Conservation (phyloP, 2,888 invertebrate species). For the Vanessa cardui region DNA sequence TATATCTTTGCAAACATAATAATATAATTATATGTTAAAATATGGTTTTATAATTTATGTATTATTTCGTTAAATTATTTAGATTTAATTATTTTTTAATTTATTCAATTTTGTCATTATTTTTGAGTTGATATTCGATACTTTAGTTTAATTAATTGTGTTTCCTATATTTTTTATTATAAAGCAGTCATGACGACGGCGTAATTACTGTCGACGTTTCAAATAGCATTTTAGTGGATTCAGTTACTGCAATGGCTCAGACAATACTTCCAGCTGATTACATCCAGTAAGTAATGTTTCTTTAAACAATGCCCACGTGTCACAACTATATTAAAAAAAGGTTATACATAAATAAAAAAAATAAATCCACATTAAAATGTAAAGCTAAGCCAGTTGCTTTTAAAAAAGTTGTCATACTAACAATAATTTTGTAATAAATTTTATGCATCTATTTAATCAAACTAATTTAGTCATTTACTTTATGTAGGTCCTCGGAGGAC, state of each 20-base stretch:
- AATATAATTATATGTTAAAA: not conserved
- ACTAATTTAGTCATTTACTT: not conserved
- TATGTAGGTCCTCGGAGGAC: slow-evolving; percentile 55
- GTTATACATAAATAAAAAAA: no score
- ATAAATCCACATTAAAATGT: no score
- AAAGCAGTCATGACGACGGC: slow-evolving; percentile 51
- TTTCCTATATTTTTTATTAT: not conserved
- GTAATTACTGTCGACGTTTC: slow-evolving; percentile 66
- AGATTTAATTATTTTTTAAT: not conserved
- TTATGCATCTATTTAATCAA: not conserved
- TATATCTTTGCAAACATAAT: no score
- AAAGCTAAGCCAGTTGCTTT: no score
- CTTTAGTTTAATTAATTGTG: not conserved
- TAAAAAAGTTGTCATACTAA: no score
- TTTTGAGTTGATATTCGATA: not conserved
- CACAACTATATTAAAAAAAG: not conserved
- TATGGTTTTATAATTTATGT: not conserved
- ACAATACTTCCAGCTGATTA: slow-evolving; percentile 62
- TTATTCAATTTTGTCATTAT: slow-evolving; percentile 1
- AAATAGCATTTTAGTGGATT: slow-evolving; percentile 62
- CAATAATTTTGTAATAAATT: slow-evolving; percentile 1
- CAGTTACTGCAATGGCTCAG: slow-evolving; percentile 64
- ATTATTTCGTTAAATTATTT: not conserved
- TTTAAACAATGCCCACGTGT: not conserved
- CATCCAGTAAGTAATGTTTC: slow-evolving; percentile 55